Base-by-base conservation (phyloP, 2,797 vertebrate species). In the Acrocephalus scirpaceus region DNA sequence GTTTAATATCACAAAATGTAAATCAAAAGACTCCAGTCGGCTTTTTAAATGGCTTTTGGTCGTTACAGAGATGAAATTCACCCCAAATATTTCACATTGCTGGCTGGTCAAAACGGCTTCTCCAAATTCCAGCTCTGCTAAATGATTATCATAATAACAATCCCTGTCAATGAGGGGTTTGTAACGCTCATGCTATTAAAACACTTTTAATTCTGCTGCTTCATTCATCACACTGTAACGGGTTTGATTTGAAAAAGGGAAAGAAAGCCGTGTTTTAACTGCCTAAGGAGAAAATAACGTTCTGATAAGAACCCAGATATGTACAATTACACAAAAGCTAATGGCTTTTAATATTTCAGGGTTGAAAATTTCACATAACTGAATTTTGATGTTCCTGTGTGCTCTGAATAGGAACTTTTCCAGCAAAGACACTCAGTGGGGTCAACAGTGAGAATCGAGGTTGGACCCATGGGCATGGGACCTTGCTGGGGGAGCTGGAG, bases 1-100 rank as follows among this genome's bases (percentile, higher is more conserved):
- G 84, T 93, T 96, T 96, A 96, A 95, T 97, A 97, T 97, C 97
- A 96, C 95, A 95, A 95, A 97, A 97, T 96, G 97, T 93, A 95
- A 97, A 97, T 97, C 98, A 97, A 90, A 97, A 83, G 93, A 57
- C 22, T 93, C 95, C 95, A 94, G 93, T 76, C 96, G 93, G 93
- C 70, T 95, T 97, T 90, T 92, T 81, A 96, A 95, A 97, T 51
- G 93, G 95, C 91, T 97, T 95, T 90, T 96, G 82, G 96, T 96
- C 95, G 96, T 96, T 85, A 88, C 75, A 81, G 94, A 96, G 90
- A 92, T 88, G 85, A 95, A 97, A 95, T 85, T 95, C 91, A 82
- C 88, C 87, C 73, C 60, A 88, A 93, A 92, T 91, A 92, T 86
- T 96, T 95, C 73, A 64, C 36, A n/a, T 32, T 73, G 58, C 60